Conservation (phyloP, 2,113 vertebrate species). For the Uropsilus gracilis region DNA sequence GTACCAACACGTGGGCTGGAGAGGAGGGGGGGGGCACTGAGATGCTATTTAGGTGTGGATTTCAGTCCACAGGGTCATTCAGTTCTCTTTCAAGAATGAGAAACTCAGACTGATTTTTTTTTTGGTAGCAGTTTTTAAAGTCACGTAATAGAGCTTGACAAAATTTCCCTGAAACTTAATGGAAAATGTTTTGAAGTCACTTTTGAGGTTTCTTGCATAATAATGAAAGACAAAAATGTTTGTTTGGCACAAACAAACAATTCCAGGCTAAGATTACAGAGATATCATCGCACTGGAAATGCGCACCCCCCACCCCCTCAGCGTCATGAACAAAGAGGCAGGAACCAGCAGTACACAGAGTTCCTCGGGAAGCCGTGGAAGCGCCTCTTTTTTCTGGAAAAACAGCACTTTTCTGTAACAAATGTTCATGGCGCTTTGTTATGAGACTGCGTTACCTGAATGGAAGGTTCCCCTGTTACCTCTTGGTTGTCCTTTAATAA, state of each 20-base stretch:
- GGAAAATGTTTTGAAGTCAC: conserved; percentile 45
- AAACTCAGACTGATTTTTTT: conserved; percentile 1
- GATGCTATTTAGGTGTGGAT: background rate
- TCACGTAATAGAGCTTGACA: background rate
- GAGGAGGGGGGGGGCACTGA: too few species aligned
- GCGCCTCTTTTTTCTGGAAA: background rate
- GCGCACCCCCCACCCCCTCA: background rate
- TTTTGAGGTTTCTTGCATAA: conserved; percentile 52
- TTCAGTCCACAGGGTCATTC: background rate
- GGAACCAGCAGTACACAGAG: background rate
- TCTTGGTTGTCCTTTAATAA: background rate
- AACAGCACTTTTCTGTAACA: background rate
- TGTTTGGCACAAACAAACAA: conserved; percentile 45
- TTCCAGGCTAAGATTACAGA: conserved; percentile 45
- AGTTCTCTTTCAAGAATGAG: background rate
- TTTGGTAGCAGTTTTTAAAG: background rate
- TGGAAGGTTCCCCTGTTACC: background rate
- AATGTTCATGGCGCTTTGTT: background rate
- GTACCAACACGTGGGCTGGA: background rate
- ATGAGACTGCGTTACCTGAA: background rate
- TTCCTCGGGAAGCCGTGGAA: background rate
- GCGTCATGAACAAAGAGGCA: background rate
- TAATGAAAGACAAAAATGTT: conserved; percentile 44
- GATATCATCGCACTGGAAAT: conserved; percentile 24
- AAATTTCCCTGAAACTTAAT: conserved; percentile 35